These are phyloP conservation scores for Plectus sambesii DNA, from an alignment of 1,140 invertebrate genomes.

Conservation along the genomic window DNA sequence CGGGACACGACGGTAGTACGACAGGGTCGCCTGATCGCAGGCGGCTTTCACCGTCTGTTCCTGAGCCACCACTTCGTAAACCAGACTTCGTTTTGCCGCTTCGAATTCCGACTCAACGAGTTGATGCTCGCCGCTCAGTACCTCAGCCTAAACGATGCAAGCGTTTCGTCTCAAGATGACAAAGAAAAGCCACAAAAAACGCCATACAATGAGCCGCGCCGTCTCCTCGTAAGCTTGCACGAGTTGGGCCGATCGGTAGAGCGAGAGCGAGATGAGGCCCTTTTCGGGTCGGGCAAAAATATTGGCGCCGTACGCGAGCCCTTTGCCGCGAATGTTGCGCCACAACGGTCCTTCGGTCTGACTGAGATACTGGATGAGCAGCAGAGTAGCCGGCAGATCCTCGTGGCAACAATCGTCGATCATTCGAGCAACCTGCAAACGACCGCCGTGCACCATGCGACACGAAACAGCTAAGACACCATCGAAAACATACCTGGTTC, in stretches of 20 bases:
- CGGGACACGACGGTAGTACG: constrained; percentile 59
- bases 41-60: constrained; percentile 65
- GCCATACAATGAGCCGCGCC: constrained; percentile 60
- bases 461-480: too few species aligned
- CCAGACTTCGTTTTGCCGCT: constrained; percentile 67
- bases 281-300: constrained; percentile 57
- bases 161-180: not conserved
- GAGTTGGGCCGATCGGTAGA: constrained; percentile 63
- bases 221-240: constrained; percentile 64
- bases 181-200: constrained; percentile 9
- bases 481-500: constrained; percentile 56
- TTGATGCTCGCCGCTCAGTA: constrained; percentile 53
- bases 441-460: too few species aligned
- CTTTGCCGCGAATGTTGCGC: constrained; percentile 67
- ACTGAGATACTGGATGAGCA: constrained; percentile 71
- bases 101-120: constrained; percentile 65
- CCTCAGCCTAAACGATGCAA: constrained; percentile 57
- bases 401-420: constrained; percentile 54
- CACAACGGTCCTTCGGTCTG: constrained; percentile 80
- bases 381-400: constrained; percentile 61
- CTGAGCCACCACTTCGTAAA: constrained; percentile 68
- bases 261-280: constrained; percentile 59
- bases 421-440: too few species aligned
- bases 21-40: constrained; percentile 59
- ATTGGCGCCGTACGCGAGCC: constrained; percentile 67